Evolutionary conservation across 1,140 invertebrate species (phyloP).

Genomic region (Thaumatotibia leucotreta): DNA sequence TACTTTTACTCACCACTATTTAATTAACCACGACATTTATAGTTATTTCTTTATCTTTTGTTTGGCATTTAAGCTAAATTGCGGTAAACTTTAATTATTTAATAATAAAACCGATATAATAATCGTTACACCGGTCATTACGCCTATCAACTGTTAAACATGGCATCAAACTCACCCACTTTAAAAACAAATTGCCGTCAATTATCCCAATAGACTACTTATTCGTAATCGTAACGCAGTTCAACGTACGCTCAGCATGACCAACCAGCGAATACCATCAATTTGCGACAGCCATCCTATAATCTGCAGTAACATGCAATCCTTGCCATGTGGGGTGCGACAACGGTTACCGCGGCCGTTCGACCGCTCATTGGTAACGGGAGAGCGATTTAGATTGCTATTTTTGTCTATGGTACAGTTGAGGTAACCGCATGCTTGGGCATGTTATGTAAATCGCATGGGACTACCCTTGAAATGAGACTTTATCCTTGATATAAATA

Average conservation of each 20-base stretch:
- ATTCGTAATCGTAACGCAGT: not conserved
- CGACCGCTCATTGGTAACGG: slow-evolving; percentile 6
- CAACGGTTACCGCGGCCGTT: not conserved
- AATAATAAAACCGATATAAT: not conserved
- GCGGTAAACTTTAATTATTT: no score
- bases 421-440: not conserved
- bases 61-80: no score
- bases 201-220: not conserved
- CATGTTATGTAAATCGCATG: not conserved
- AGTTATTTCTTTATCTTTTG: no score
- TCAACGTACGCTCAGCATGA: not conserved
- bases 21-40: no score
- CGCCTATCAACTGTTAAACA: not conserved
- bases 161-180: not conserved
- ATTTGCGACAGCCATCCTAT: not conserved
- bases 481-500: no score
- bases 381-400: not conserved
- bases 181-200: not conserved
- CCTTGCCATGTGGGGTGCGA: slow-evolving; percentile 8
- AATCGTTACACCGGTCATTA: not conserved
- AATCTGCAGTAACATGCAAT: slow-evolving; percentile 2
- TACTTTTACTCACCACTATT: no score
- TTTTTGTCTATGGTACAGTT: slow-evolving; percentile 2
- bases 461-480: not conserved
- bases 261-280: slow-evolving; percentile 7